Evolutionary conservation across 53 echinoderm and acorn worm species (phyloP).

Genomic region (Arbacia lixula): DNA sequence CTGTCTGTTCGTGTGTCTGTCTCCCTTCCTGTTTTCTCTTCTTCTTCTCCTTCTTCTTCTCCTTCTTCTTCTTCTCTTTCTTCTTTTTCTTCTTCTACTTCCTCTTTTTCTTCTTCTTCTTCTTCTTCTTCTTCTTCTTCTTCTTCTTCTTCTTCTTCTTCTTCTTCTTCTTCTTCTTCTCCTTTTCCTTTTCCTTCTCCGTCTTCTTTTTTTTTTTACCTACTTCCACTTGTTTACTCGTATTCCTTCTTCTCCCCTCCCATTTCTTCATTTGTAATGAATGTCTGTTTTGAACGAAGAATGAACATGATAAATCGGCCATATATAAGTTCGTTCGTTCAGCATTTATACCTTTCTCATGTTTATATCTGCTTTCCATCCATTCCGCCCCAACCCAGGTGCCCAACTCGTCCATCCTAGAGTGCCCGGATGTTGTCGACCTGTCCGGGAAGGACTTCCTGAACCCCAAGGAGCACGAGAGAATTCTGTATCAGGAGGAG

Average conservation of each 20-base stretch:
- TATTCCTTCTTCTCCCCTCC: neutral
- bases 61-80: neutral
- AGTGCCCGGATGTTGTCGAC: slow-evolving; percentile 54
- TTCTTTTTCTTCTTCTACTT: neutral
- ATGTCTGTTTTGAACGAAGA: neutral
- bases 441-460: slow-evolving; percentile 73
- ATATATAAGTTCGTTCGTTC: no score
- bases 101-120: slow-evolving; percentile 24
- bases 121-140: slow-evolving; percentile 25
- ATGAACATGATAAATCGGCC: no score
- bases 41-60: neutral
- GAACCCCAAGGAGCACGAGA: slow-evolving; percentile 57
- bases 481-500: slow-evolving; percentile 31
- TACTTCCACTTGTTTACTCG: neutral
- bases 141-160: slow-evolving; percentile 23
- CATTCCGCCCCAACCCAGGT: slow-evolving; percentile 46
- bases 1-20: no score
- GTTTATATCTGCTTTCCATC: no score
- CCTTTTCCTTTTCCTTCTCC: slow-evolving; percentile 2
- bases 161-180: slow-evolving; percentile 24
- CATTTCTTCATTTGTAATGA: neutral
- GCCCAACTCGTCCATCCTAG: slow-evolving; percentile 62
- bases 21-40: neutral
- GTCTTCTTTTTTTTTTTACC: neutral
- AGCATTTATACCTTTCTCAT: no score